Evolutionary conservation across 2,797 vertebrate genomes (phyloP).

Genomic region (Microctenopoma lineatum): DNA sequence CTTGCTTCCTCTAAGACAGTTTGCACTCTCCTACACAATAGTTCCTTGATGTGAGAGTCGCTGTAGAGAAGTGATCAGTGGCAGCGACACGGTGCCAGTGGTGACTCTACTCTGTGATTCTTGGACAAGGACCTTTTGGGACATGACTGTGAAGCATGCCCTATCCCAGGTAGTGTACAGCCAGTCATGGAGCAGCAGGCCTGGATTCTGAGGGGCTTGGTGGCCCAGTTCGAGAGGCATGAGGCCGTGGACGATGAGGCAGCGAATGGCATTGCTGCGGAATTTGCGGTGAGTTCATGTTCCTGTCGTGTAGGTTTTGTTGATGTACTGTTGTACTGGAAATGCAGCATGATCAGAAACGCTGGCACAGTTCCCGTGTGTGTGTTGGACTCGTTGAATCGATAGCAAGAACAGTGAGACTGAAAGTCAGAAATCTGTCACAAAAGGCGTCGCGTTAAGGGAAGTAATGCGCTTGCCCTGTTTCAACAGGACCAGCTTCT

Average conservation of each 20-base stretch:
- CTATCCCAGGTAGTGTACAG: conserved; percentile 44
- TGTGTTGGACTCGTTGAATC: neutral
- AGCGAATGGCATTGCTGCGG: conserved; percentile 75
- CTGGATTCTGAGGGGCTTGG: conserved; percentile 84
- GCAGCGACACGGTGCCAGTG: conserved; percentile 14
- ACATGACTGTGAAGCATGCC: conserved; percentile 69
- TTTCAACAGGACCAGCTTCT: conserved; percentile 24
- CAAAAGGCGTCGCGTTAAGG: conserved; percentile 13
- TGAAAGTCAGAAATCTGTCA: conserved; percentile 2
- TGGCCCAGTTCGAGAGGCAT: conserved; percentile 82
- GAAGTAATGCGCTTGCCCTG: conserved; percentile 16
- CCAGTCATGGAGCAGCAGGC: conserved; percentile 87
- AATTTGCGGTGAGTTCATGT: conserved; percentile 81
- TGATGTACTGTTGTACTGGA: conserved; percentile 3
- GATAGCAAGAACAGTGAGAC: neutral
- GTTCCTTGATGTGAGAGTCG: conserved; percentile 69
- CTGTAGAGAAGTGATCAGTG: conserved; percentile 59
- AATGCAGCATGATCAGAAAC: neutral
- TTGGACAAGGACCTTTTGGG: conserved; percentile 51
- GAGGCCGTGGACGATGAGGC: conserved; percentile 75
- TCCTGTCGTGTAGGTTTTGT: conserved; percentile 1
- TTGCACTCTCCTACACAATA: conserved; percentile 58
- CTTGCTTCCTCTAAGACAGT: conserved; percentile 86
- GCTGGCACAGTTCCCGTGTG: neutral
- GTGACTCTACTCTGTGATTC: conserved; percentile 27